These are phyloP conservation scores for Myrmecophaga tridactyla DNA, from an alignment of 2,113 vertebrate species.

Conservation along the genomic window DNA sequence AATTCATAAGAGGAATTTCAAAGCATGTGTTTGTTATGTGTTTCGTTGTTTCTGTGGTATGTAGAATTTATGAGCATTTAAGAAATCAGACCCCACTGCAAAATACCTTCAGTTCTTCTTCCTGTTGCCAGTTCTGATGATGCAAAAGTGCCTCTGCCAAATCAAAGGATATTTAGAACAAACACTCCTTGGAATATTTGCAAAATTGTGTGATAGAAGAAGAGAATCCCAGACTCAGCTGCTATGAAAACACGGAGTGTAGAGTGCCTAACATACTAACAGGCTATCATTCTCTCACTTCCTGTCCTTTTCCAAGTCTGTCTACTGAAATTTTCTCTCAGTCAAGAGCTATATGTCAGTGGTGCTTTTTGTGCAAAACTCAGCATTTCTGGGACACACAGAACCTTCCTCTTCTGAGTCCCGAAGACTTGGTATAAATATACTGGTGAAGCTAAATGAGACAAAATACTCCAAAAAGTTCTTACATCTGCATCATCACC, in stretches of 20 bases:
- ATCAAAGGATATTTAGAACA: slow-evolving; percentile 73
- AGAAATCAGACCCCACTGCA: slow-evolving; percentile 67
- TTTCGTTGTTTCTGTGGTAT: slow-evolving; percentile 71
- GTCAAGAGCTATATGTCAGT: neutral
- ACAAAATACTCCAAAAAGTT: neutral
- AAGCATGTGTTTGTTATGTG: slow-evolving; percentile 65
- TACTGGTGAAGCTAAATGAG: neutral
- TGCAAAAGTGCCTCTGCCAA: slow-evolving; percentile 66
- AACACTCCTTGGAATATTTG: slow-evolving; percentile 63
- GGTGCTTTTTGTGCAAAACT: neutral
- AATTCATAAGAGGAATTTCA: slow-evolving; percentile 76
- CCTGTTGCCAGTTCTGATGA: slow-evolving; percentile 66
- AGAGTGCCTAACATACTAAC: slow-evolving; percentile 12
- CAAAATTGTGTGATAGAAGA: slow-evolving; percentile 49
- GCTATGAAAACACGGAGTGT: neutral
- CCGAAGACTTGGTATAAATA: neutral
- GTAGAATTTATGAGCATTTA: slow-evolving; percentile 77
- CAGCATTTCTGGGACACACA: neutral
- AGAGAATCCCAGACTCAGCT: neutral
- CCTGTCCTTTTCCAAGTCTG: neutral
- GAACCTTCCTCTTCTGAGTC: neutral
- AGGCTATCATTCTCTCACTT: neutral
- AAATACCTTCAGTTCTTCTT: slow-evolving; percentile 67
- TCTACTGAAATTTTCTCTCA: neutral
- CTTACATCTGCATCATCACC: neutral